Evolutionary conservation across 2,888 invertebrate genomes (phyloP), one percentile per base, ranked within the genome.

Genomic region (Empis stercorea): DNA sequence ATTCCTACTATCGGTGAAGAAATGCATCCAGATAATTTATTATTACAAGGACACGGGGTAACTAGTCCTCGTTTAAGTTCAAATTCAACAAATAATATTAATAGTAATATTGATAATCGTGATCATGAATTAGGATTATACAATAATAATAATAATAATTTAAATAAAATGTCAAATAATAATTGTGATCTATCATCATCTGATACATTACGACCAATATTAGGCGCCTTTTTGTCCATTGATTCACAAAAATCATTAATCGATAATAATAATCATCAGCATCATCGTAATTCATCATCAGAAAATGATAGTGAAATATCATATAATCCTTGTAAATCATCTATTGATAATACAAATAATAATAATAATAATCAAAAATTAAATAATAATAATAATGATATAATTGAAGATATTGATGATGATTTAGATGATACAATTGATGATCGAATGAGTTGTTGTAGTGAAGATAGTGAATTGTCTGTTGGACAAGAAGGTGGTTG

Each of bases 381-480:
- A 20, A 11, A 17, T 11, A 38, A n/a, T 10, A 15, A 15, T 2
- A 7, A 36, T 14, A 14, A 14, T 36, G 6, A 36, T 36, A 14
- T 11, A 11, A 14, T 14, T 36, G 36, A 14, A 11, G 15, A 44
- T 16, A 51, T 49, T 27, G 56, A 54, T 20, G 55, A 55, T 30
- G 55, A 53, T 27, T 59, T 56, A 0, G 50, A 51, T 10, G 58
- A 55, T 14, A 61, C 30, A 54, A 59, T 39, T 15, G 59, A 56
- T 30, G 66, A 67, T 51, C 76, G 77, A 15, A 75, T 76, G 52
- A 83, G 82, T 50, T 80, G 81, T 54, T 79, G 81, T 55, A 81
- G 81, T 56, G 84, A 84, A 57, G 86, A 84, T 59, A 87, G 87
- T 39, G 87, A 86, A 4, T 62, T 87, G 30, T 87, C 86, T 55